A percentile compares a stretch with the other conserved stretches of the same genome.
phyloP scores from a whole-genome alignment of 2,797 vertebrate species.

The Falco rusticolus region DNA sequence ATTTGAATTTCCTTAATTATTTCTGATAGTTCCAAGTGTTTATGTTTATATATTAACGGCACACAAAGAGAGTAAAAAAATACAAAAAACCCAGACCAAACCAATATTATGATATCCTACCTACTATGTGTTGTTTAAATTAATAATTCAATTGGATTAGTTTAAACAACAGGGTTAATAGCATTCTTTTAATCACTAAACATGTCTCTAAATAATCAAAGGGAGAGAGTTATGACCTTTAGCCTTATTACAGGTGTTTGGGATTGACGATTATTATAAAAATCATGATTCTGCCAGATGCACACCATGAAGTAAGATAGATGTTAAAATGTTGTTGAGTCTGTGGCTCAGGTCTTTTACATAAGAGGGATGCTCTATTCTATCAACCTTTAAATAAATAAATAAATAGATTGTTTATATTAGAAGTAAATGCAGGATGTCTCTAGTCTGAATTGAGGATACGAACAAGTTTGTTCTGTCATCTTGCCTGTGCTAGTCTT shows the following conservation, averaged over 20 bases:
- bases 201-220: background rate
- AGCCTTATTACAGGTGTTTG: background rate
- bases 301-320: background rate
- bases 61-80: background rate
- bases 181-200: background rate
- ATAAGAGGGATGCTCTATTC: background rate
- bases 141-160: background rate
- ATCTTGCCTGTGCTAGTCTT: background rate
- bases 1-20: background rate
- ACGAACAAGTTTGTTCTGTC: background rate
- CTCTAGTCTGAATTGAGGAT: background rate
- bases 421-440: background rate
- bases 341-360: background rate
- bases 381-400: background rate
- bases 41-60: background rate
- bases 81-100: background rate
- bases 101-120: background rate
- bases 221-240: background rate
- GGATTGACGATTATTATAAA: background rate
- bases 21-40: background rate
- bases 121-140: background rate
- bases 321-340: background rate
- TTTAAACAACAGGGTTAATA: background rate
- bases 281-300: background rate
- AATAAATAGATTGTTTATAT: background rate